Evolutionary conservation across 2,797 vertebrate species (phyloP).

Genomic region (Sciaenops ocellatus): DNA sequence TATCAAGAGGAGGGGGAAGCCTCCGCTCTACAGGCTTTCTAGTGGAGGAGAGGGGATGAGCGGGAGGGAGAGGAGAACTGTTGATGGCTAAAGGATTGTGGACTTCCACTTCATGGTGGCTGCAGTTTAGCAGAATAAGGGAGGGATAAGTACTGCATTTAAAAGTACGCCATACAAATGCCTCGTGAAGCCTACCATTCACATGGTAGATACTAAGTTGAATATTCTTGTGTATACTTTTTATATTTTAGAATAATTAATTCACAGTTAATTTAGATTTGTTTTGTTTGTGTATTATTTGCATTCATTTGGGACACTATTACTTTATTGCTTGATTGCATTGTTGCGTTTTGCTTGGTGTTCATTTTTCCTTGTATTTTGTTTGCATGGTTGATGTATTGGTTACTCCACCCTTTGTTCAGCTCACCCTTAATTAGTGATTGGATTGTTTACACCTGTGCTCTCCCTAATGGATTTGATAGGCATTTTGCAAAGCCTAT

Average conservation of each 20-base stretch:
- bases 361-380: background rate
- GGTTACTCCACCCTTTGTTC: no score
- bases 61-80: background rate
- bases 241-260: no score
- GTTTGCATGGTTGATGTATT: no score
- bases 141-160: background rate
- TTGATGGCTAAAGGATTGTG: conserved; percentile 29
- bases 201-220: no score
- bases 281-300: background rate
- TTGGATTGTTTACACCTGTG: conserved; percentile 1
- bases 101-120: conserved; percentile 25
- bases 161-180: background rate
- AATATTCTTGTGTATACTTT: no score
- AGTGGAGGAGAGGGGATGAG: conserved; percentile 5
- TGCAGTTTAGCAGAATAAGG: background rate
- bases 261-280: no score
- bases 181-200: background rate
- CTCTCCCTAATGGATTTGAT: background rate
- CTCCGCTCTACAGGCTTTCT: conserved; percentile 36
- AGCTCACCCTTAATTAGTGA: background rate
- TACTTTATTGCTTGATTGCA: background rate
- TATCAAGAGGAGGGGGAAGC: conserved; percentile 59
- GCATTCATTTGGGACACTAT: background rate
- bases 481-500: background rate
- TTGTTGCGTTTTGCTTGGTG: background rate